These are phyloP conservation scores for Hirtodrosophila trivittata DNA, from an alignment of 2,888 invertebrate genomes.

Conservation along the genomic window DNA sequence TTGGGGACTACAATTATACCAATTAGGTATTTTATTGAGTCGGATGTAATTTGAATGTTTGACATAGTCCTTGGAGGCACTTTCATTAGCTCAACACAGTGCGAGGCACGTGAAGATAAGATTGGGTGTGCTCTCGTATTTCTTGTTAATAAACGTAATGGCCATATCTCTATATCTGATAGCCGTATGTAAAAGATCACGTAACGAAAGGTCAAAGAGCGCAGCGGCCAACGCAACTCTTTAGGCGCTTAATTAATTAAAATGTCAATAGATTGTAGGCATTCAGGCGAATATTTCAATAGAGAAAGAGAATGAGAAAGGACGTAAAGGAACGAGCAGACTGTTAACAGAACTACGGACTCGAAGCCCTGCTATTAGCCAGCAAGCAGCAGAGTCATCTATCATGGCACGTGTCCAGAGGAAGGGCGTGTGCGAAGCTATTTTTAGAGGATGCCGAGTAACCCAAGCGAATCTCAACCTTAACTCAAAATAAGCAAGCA, in stretches of 20 bases:
- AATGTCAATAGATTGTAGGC: conserved; percentile 74
- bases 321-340: background rate
- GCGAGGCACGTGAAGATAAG: too few species aligned
- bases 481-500: conserved; percentile 69
- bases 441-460: conserved; percentile 41
- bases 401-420: conserved; percentile 45
- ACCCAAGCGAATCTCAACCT: conserved; percentile 48
- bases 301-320: background rate
- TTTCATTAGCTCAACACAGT: too few species aligned
- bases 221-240: conserved; percentile 28
- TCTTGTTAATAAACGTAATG: too few species aligned
- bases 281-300: conserved; percentile 41
- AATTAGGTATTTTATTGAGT: too few species aligned
- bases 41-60: too few species aligned
- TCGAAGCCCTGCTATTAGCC: conserved; percentile 39
- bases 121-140: too few species aligned
- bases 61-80: too few species aligned
- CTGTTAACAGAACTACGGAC: conserved; percentile 1
- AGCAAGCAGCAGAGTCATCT: conserved; percentile 49
- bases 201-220: conserved; percentile 63
- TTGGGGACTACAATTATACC: too few species aligned
- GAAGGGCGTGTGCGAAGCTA: conserved; percentile 34
- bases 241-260: conserved; percentile 70
- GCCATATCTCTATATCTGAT: conserved; percentile 30
- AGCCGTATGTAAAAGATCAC: conserved; percentile 24